Conservation (phyloP, 2,888 invertebrate genomes). For the Clivina fossor region DNA sequence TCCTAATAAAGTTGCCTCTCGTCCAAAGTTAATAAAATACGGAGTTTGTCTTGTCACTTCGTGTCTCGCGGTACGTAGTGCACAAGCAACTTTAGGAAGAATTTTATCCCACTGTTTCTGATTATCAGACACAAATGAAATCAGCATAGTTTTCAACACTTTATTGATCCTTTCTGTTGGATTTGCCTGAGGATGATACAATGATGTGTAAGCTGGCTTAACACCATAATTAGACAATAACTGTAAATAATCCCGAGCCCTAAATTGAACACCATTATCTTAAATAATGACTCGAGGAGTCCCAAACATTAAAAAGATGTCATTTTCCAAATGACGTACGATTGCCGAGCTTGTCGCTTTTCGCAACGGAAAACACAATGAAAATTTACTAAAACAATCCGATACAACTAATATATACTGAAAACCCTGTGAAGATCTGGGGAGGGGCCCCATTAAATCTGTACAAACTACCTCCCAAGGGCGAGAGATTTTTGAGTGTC, state of each 20-base stretch:
- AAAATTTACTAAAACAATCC: slow-evolving; percentile 39
- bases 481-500: slow-evolving; percentile 27
- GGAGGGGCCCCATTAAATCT: slow-evolving; percentile 40
- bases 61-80: neutral
- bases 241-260: slow-evolving; percentile 22
- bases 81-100: neutral
- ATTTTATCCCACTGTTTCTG: neutral
- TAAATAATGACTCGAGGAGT: slow-evolving; percentile 29
- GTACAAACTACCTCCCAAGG: slow-evolving; percentile 38
- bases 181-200: slow-evolving; percentile 34
- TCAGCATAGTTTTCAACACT: slow-evolving; percentile 28
- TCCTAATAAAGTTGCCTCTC: slow-evolving; percentile 28
- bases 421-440: slow-evolving; percentile 27
- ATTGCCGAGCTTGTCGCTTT: slow-evolving; percentile 28
- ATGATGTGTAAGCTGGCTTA: slow-evolving; percentile 26
- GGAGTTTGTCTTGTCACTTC: neutral
- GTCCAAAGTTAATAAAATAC: slow-evolving; percentile 27
- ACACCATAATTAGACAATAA: slow-evolving; percentile 24
- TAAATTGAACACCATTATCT: slow-evolving; percentile 36
- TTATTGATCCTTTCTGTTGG: slow-evolving; percentile 35
- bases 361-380: slow-evolving; percentile 31
- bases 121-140: slow-evolving; percentile 2
- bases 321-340: slow-evolving; percentile 30
- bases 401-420: slow-evolving; percentile 35
- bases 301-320: slow-evolving; percentile 36